These are phyloP conservation scores for Marmota flaviventris DNA, from an alignment of 2,113 vertebrate genomes.

Conservation along the genomic window DNA sequence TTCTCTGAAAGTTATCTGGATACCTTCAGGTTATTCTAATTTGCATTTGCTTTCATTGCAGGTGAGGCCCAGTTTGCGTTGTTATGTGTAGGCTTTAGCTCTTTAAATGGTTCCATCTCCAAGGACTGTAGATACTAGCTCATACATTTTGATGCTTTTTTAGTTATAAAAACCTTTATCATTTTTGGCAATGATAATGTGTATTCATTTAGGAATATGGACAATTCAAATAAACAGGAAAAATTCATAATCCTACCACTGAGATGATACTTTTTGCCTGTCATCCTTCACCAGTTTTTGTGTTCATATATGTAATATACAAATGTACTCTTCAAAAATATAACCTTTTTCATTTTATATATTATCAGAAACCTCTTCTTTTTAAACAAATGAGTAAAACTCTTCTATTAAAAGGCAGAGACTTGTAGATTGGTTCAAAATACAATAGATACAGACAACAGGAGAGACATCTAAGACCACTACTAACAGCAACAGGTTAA, in stretches of 20 bases:
- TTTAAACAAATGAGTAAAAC: slow-evolving; percentile 55
- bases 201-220: slow-evolving; percentile 43
- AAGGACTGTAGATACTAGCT: not conserved
- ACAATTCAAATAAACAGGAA: slow-evolving; percentile 62
- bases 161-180: slow-evolving; percentile 65
- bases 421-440: slow-evolving; percentile 22
- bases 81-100: not conserved
- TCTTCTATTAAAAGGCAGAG: slow-evolving; percentile 60
- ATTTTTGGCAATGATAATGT: slow-evolving; percentile 50
- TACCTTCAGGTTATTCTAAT: slow-evolving; percentile 47
- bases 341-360: slow-evolving; percentile 14
- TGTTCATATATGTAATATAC: not conserved
- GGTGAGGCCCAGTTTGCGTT: not conserved
- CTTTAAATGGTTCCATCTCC: slow-evolving; percentile 22
- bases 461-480: slow-evolving; percentile 18
- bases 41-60: slow-evolving; percentile 48
- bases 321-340: slow-evolving; percentile 8
- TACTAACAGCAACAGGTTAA: slow-evolving; percentile 48
- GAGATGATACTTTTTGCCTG: not conserved
- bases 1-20: slow-evolving; percentile 36
- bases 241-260: slow-evolving; percentile 39
- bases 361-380: slow-evolving; percentile 1
- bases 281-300: slow-evolving; percentile 42
- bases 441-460: slow-evolving; percentile 21
- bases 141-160: not conserved